These are phyloP conservation scores for Mesembrinibis cayennensis DNA, from an alignment of 2,113 vertebrate genomes.

Conservation along the genomic window DNA sequence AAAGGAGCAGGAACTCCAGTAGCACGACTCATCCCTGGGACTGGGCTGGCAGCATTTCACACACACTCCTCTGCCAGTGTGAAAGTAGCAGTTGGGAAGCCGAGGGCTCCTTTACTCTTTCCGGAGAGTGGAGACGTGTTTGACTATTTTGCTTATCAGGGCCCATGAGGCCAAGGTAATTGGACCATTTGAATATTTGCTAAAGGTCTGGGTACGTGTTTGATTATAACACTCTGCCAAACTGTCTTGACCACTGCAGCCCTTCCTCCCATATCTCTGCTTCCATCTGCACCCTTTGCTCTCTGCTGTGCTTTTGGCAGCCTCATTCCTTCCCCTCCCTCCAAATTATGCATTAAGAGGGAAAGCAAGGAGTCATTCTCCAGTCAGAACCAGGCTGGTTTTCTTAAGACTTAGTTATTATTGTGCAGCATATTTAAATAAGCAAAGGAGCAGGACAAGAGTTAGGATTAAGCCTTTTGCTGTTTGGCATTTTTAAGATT, in stretches of 20 bases:
- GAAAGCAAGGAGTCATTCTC: not conserved
- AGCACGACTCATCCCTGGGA: not conserved
- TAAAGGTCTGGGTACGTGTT: not conserved
- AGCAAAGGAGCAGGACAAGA: not conserved
- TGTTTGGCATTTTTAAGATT: not conserved
- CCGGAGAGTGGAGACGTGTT: not conserved
- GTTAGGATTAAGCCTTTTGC: not conserved
- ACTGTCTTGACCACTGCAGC: not conserved
- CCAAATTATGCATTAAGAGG: not conserved
- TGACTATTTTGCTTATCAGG: not conserved
- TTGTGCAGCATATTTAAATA: not conserved
- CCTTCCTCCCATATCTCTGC: not conserved
- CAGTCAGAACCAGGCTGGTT: not conserved
- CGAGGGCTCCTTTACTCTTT: not conserved
- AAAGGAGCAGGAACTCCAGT: not conserved
- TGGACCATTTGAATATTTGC: not conserved
- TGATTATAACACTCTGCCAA: not conserved
- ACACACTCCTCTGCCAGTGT: not conserved
- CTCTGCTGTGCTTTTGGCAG: not conserved
- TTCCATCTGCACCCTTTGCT: not conserved
- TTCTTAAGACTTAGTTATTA: not conserved
- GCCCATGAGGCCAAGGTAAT: too few relatives aligned
- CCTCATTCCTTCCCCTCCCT: not conserved
- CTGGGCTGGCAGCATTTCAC: not conserved
- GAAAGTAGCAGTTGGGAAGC: not conserved